Percentiles rank a stretch among this genome's conserved stretches.
phyloP scores from a whole-genome alignment of 2,797 vertebrate genomes.

The Cygnus olor region DNA sequence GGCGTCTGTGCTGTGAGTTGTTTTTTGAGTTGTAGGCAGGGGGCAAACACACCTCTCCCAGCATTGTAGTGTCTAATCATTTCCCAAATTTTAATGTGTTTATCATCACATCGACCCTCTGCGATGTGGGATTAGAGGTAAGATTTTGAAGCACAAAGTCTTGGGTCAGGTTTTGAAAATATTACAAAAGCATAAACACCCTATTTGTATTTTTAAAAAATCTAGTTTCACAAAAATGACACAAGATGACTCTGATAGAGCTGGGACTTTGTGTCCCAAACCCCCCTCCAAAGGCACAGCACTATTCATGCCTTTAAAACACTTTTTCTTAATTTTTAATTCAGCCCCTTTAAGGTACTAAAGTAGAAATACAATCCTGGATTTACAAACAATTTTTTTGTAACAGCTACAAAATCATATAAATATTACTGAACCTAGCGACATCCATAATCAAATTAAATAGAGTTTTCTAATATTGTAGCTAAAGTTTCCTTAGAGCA shows the following conservation, averaged over 20 bases:
- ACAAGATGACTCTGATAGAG: fast-evolving
- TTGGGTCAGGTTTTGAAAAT: neutral
- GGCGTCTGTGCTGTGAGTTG: neutral
- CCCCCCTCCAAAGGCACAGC: neutral
- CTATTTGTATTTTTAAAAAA: neutral
- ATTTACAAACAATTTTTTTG: neutral
- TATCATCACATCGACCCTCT: neutral
- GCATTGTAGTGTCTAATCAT: neutral
- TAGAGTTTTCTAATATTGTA: neutral
- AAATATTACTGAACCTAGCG: neutral
- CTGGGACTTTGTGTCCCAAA: neutral
- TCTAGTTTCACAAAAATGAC: neutral
- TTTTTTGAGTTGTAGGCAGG: neutral
- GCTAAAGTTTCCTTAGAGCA: neutral
- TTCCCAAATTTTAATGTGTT: neutral
- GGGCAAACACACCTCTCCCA: neutral
- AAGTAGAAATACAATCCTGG: neutral
- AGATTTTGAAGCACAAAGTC: neutral
- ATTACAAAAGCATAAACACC: neutral
- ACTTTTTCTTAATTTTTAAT: neutral
- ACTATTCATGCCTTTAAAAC: neutral
- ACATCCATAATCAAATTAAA: neutral
- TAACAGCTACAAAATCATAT: neutral
- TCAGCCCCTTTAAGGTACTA: neutral
- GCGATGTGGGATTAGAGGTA: neutral